Conservation (phyloP, 2,888 invertebrate species). For the Drosophila setosimentum region DNA sequence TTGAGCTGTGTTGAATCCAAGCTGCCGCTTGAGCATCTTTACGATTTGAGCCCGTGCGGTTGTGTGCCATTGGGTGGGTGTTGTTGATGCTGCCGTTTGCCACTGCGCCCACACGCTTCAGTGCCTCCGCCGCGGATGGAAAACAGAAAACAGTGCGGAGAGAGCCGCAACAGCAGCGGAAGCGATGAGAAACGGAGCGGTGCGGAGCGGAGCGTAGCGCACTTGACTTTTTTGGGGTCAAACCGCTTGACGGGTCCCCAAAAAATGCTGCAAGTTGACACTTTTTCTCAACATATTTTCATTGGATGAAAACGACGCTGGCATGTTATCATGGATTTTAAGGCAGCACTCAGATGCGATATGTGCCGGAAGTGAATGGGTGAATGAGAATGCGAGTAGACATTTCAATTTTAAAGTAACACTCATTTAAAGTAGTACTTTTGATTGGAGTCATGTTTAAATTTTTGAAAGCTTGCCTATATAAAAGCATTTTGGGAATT, state of each 20-base stretch:
- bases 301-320: conserved; percentile 22
- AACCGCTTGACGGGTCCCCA: conserved; percentile 62
- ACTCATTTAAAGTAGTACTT: conserved; percentile 5
- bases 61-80: conserved; percentile 55
- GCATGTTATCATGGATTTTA: conserved; percentile 18
- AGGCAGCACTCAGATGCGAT: conserved; percentile 31
- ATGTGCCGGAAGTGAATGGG: conserved; percentile 47
- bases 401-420: conserved; percentile 25
- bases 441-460: not conserved
- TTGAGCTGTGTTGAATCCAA: conserved; percentile 27
- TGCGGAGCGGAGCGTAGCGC: conserved; percentile 37
- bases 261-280: conserved; percentile 58
- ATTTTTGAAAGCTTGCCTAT: too few relatives aligned
- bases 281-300: conserved; percentile 48
- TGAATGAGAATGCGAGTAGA: conserved; percentile 27
- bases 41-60: conserved; percentile 27
- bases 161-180: conserved; percentile 7
- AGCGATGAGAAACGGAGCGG: not conserved
- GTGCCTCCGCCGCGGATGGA: conserved; percentile 23
- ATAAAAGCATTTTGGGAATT: not conserved
- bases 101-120: conserved; percentile 49
- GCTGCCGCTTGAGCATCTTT: conserved; percentile 19
- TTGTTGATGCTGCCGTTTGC: conserved; percentile 14
- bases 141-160: conserved; percentile 1
- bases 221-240: conserved; percentile 79